These are phyloP conservation scores for Pelosia muscerda DNA, from an alignment of 2,888 invertebrate genomes.

Conservation along the genomic window DNA sequence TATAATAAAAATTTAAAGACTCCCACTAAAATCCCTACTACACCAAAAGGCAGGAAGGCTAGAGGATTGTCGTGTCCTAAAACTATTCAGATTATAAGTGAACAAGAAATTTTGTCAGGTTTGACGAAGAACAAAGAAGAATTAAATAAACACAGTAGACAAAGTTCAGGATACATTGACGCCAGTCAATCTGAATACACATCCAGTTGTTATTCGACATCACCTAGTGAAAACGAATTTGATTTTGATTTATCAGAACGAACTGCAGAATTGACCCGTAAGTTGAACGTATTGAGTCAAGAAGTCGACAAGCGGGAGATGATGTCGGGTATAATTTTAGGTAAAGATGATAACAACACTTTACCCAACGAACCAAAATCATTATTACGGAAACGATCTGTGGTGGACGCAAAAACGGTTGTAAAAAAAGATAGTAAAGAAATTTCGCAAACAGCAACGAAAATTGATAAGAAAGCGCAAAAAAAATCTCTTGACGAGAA, in stretches of 20 bases:
- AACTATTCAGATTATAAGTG: slow-evolving; percentile 84
- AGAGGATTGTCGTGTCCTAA: slow-evolving; percentile 84
- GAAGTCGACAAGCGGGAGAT: slow-evolving; percentile 71
- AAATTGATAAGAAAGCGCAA: slow-evolving; percentile 56
- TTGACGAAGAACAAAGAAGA: slow-evolving; percentile 75
- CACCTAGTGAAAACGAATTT: slow-evolving; percentile 84
- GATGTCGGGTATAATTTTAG: slow-evolving; percentile 63
- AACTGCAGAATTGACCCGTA: slow-evolving; percentile 79
- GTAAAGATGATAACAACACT: slow-evolving; percentile 54
- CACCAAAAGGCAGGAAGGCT: slow-evolving; percentile 60
- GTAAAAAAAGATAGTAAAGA: slow-evolving; percentile 56
- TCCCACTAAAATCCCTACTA: slow-evolving; percentile 81
- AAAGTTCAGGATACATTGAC: slow-evolving; percentile 82
- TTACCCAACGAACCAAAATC: slow-evolving; percentile 58
- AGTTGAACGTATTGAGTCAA: slow-evolving; percentile 77
- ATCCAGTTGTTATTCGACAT: slow-evolving; percentile 83
- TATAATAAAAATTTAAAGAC: slow-evolving; percentile 83
- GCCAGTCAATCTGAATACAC: slow-evolving; percentile 85
- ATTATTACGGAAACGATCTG: slow-evolving; percentile 69
- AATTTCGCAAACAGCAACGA: slow-evolving; percentile 32
- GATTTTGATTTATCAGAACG: slow-evolving; percentile 82
- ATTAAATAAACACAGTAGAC: slow-evolving; percentile 70
- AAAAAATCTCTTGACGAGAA: slow-evolving; percentile 56
- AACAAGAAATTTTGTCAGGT: slow-evolving; percentile 84
- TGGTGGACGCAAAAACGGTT: slow-evolving; percentile 55